Evolutionary conservation across 2,888 invertebrate genomes (phyloP).

Genomic region (Thereva nobilitata): DNA sequence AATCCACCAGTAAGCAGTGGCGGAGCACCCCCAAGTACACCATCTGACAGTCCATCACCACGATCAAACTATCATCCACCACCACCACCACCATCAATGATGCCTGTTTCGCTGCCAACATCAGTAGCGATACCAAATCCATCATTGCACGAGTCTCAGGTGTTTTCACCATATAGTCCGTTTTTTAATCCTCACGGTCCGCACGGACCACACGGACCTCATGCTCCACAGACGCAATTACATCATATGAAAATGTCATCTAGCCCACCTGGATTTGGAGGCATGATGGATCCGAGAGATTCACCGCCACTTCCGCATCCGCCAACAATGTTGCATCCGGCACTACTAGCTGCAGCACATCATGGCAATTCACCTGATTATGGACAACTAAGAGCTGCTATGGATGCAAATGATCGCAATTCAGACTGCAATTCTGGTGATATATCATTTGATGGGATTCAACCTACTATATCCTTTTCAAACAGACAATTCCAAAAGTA

Average conservation of each 20-base stretch:
- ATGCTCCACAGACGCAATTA: conserved; percentile 59
- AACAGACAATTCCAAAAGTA: conserved; percentile 54
- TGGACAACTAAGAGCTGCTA: conserved; percentile 70
- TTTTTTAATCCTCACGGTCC: conserved; percentile 73
- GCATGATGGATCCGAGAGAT: conserved; percentile 70
- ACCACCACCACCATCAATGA: conserved; percentile 79
- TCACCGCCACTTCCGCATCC: conserved; percentile 85
- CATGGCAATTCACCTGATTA: conserved; percentile 82
- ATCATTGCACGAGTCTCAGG: conserved; percentile 90
- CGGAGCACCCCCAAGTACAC: conserved; percentile 59
- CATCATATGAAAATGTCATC: conserved; percentile 58
- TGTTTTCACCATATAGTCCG: conserved; percentile 89
- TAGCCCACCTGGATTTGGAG: conserved; percentile 69
- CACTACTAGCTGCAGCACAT: conserved; percentile 80
- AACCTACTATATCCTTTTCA: conserved; percentile 96
- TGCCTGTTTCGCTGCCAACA: conserved; percentile 88
- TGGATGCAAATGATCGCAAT: conserved; percentile 83
- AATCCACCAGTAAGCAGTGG: conserved; percentile 36
- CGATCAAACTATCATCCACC: conserved; percentile 62
- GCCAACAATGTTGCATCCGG: conserved; percentile 83
- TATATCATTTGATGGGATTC: conserved; percentile 88
- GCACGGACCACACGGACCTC: conserved; percentile 59
- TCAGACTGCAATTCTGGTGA: conserved; percentile 92
- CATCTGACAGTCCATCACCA: conserved; percentile 67
- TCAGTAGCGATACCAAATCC: conserved; percentile 97